These are phyloP conservation scores for Stegostoma tigrinum DNA, from an alignment of 2,113 vertebrate genomes.

Conservation along the genomic window DNA sequence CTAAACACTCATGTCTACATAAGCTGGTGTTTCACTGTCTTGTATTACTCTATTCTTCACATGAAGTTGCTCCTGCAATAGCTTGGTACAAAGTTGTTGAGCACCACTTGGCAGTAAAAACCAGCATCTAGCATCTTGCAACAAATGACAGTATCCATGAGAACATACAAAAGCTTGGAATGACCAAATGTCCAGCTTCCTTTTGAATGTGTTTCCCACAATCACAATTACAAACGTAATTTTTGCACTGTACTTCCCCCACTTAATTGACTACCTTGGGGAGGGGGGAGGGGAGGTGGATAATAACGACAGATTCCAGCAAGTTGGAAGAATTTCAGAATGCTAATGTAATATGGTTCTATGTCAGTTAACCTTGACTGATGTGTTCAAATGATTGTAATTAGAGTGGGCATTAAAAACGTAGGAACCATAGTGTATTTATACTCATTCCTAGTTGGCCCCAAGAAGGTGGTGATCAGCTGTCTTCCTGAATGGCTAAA, in stretches of 20 bases:
- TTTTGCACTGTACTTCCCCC: not conserved
- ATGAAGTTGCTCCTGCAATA: not conserved
- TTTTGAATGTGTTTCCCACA: not conserved
- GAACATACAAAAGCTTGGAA: not conserved
- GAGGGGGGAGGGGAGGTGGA: no score
- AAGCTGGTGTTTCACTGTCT: not conserved
- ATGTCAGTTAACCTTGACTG: not conserved
- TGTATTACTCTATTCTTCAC: no score
- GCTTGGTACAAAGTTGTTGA: not conserved
- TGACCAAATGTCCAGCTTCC: not conserved
- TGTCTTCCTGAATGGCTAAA: no score
- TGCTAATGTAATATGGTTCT: no score
- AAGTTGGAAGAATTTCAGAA: not conserved
- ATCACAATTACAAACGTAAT: not conserved
- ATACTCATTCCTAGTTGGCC: not conserved
- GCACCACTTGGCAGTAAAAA: not conserved
- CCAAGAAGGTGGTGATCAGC: no score
- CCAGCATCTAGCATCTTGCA: not conserved
- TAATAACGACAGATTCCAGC: not conserved
- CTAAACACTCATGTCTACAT: no score
- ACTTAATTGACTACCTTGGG: not conserved
- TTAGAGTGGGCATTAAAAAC: not conserved
- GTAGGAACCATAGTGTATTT: not conserved
- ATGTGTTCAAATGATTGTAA: not conserved
- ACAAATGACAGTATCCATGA: no score